A percentile compares a stretch with the other conserved stretches of the same genome.
These are phyloP conservation scores for Ceratotherium simum DNA, from an alignment of 2,113 vertebrate genomes.

Conservation along the genomic window DNA sequence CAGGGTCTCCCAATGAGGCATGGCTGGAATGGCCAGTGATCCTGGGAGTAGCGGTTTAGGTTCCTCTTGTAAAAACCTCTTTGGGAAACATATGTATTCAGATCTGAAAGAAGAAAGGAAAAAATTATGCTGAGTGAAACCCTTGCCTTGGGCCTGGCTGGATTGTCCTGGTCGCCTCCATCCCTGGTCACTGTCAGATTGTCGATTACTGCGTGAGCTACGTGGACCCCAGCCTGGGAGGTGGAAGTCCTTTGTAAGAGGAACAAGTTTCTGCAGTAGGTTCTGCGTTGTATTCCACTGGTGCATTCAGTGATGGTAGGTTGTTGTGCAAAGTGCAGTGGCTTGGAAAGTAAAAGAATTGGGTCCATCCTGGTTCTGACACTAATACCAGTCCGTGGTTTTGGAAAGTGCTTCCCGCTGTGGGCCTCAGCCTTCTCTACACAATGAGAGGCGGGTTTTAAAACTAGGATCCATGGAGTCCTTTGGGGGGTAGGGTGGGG, in stretches of 20 bases:
- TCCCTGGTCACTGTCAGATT: neutral
- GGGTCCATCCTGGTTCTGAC: neutral
- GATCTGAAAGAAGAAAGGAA: conserved; percentile 49
- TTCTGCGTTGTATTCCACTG: neutral
- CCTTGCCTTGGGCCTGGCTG: neutral
- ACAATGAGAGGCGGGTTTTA: neutral
- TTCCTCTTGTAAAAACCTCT: conserved; percentile 47
- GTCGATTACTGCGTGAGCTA: neutral
- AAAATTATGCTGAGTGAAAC: neutral
- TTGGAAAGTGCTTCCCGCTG: neutral
- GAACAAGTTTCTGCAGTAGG: neutral
- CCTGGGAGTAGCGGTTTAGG: conserved; percentile 14
- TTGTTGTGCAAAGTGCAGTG: neutral
- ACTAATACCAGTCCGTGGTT: neutral
- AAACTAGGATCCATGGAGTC: neutral
- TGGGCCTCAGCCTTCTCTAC: neutral
- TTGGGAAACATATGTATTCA: neutral
- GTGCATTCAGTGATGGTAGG: neutral
- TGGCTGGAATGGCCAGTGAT: neutral
- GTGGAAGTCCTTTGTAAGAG: neutral
- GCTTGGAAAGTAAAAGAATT: neutral
- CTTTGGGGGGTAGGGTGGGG: neutral
- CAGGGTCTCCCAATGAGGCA: conserved; percentile 57
- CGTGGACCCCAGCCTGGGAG: neutral
- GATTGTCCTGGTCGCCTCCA: fast-evolving